Evolutionary conservation across 1,140 invertebrate species (phyloP).

Genomic region (Drosophila pachea): DNA sequence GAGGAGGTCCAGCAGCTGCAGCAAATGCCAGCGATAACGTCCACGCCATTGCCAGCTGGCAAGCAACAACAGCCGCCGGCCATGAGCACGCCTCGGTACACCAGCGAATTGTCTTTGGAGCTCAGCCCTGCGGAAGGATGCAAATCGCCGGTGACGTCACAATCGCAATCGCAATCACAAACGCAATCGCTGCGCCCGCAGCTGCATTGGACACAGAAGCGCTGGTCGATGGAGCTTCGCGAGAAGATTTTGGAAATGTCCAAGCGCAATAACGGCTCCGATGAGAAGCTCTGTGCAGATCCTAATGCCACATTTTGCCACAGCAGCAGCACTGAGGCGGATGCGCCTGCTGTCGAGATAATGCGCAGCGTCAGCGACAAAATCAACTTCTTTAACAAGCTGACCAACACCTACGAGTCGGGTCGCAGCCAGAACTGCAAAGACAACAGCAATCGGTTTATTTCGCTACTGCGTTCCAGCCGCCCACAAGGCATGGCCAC

Average conservation of each 20-base stretch:
- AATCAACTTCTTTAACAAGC: constrained; percentile 74
- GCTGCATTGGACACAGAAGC: constrained; percentile 58
- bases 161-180: not conserved
- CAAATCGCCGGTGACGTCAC: constrained; percentile 6
- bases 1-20: constrained; percentile 38
- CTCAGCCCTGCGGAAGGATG: constrained; percentile 24
- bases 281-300: constrained; percentile 16
- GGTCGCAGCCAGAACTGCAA: constrained; percentile 1
- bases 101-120: constrained; percentile 44
- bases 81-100: constrained; percentile 42
- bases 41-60: constrained; percentile 34
- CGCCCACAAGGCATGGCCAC: constrained; percentile 52
- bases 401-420: constrained; percentile 68
- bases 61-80: constrained; percentile 6
- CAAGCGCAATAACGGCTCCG: constrained; percentile 61
- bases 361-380: constrained; percentile 61
- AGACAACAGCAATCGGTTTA: constrained; percentile 54
- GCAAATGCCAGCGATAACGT: constrained; percentile 39
- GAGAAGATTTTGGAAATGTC: constrained; percentile 72
- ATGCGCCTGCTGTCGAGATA: not conserved
- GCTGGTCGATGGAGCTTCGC: constrained; percentile 67
- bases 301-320: constrained; percentile 1
- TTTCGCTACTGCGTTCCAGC: constrained; percentile 59
- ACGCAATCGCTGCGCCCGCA: constrained; percentile 48
- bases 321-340: not conserved